Base-by-base conservation (phyloP, 2,113 vertebrate species). In the Cairina moschata region DNA sequence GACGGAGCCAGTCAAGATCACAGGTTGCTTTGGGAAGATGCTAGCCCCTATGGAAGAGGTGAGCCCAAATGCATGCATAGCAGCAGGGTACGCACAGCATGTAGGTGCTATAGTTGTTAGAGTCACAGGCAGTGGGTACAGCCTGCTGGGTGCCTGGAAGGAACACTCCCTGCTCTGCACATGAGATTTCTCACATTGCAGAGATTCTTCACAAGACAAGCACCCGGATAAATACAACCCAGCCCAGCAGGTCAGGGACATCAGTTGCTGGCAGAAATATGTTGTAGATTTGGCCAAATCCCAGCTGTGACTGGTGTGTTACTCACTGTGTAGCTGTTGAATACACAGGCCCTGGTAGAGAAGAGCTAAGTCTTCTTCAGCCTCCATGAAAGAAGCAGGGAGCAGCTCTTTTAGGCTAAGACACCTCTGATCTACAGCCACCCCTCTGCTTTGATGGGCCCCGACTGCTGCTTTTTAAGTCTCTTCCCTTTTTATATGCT, bases 221-320 rank as follows among this genome's bases (percentile, higher is more conserved):
- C 87, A 91, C 86, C 75, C 82, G 81, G 13, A 68, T 85, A 95
- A 96, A 96, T 77, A 95, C 11, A 97, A 72, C 72, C 81, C 82
- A 79, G 58, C 63, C 58, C 76, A 67, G 31, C 78, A 67, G 87
- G 76, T 38, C 48, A 23, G 36, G 9, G 15, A 59, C 69, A 44
- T 13, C 32, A 29, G 55, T 59, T 31, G 9, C 32, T 26, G 54
- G 54, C 32, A 63, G 72, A 17, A 56, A 69, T 59, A 25, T 4
- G 55, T 73, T 74, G 42, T 69, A 38, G 34, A 11, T 40, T 76
- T 68, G 46, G 59, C 29, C 23, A 75, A 68, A 76, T n/a, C 32
- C 34, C 46, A 36, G 56, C 13, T 60, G 56, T 12, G 74, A 38
- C 31, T 46, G 17, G 36, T 26, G 34, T 6, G 56, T 60, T 29